Base-by-base conservation (phyloP, 2,797 vertebrate genomes). In the Mormyrops boulengeri region DNA sequence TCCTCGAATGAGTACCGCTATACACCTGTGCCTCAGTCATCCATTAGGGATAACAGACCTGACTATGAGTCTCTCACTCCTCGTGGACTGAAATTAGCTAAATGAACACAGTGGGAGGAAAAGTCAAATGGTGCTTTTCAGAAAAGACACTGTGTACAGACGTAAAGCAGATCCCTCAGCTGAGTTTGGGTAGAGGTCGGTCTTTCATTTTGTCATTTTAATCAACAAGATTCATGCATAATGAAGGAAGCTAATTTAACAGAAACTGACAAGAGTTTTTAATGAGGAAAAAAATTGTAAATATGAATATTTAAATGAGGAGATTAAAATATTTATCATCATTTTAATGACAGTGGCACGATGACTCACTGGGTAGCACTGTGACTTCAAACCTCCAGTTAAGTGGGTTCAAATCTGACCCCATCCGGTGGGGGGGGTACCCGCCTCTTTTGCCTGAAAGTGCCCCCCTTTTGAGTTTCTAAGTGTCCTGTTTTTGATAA, bases 241-340 rank as follows among this genome's bases (percentile, higher is more conserved):
- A 73, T 73, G 30, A 73, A 38, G 66, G 66, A 73, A 38, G 30
- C 30, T 73, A 73, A 73, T 73, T 82, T 82, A 41, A 82, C 41
- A 41, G 41, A 47, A 82, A 44, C 77, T 47, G 77, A 82, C 77
- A 41, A 4, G 41, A 82, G 77, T 82, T 82, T 82, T 82, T 82
- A 82, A 82, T 47, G 77, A 82, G 41, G 38, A 82, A 47, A 82
- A 73, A 82, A 82, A 82, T 82, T 82, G 38, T 82, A 82, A 82
- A 82, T 82, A 82, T 41, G 77, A 82, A 82, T 82, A 82, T 82
- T 41, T 47, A 47, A 82, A 82, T 82, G 14, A 82, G 77, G 30
- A n/a, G 2, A 80, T 44, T 41, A n/a, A 19, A 44, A 44, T 44
- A 11, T 41, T 80, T 47, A n/a, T 80, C 41, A n/a, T 80, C 19